phyloP scores from a whole-genome alignment of 2,888 invertebrate genomes.

The Acleris emargana region DNA sequence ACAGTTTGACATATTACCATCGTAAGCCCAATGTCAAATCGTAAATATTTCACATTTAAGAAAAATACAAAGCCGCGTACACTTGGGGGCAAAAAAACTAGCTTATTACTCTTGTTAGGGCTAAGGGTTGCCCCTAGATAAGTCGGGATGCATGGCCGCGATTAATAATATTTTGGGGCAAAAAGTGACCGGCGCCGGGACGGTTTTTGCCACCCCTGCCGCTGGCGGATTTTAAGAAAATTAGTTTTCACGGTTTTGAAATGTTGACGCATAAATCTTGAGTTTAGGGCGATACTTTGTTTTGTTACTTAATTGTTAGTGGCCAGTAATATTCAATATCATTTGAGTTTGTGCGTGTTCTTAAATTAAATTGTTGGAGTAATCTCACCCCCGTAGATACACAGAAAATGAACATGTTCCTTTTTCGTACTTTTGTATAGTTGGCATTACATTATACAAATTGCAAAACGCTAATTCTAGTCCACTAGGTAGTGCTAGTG shows the following conservation, averaged over 20 bases:
- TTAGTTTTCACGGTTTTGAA: slow-evolving; percentile 49
- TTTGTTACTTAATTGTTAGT: not conserved
- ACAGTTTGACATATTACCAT: slow-evolving; percentile 34
- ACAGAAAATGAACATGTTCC: too few relatives aligned
- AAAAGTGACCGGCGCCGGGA: slow-evolving; percentile 57
- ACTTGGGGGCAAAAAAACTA: slow-evolving; percentile 26
- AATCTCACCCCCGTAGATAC: too few relatives aligned
- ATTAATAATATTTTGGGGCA: slow-evolving; percentile 79
- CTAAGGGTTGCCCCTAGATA: slow-evolving; percentile 68
- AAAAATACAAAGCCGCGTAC: slow-evolving; percentile 22
- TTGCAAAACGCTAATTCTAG: too few relatives aligned
- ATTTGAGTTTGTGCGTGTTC: too few relatives aligned
- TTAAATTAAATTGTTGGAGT: too few relatives aligned
- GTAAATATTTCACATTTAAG: slow-evolving; percentile 28
- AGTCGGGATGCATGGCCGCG: slow-evolving; percentile 71
- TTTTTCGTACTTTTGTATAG: too few relatives aligned
- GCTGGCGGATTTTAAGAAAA: slow-evolving; percentile 62
- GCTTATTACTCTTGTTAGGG: slow-evolving; percentile 31
- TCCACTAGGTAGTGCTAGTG: too few relatives aligned
- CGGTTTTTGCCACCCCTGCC: slow-evolving; percentile 55
- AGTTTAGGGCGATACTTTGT: slow-evolving; percentile 3
- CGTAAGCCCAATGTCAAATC: slow-evolving; percentile 29
- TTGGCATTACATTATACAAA: too few relatives aligned
- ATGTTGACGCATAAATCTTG: slow-evolving; percentile 32
- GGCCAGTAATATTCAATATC: too few relatives aligned